phyloP scores from a whole-genome alignment of 2,113 vertebrate species.

The Cyrtonyx montezumae region DNA sequence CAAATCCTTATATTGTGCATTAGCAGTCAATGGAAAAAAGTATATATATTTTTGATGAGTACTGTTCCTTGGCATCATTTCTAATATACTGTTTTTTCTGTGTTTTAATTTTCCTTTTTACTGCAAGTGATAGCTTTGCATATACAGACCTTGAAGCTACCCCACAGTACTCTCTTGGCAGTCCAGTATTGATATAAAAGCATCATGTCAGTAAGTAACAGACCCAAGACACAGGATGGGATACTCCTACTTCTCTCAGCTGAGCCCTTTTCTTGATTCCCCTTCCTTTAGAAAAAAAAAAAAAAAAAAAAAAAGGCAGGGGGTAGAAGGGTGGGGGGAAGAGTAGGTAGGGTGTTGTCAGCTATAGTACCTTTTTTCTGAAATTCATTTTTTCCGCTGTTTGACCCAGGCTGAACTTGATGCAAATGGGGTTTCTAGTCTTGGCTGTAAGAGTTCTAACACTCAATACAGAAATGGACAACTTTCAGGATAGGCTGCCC shows the following conservation, averaged over 20 bases:
- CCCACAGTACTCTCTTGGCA: neutral
- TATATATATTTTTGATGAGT: neutral
- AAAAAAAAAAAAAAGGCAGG: neutral
- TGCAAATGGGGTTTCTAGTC: neutral
- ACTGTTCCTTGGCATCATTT: neutral
- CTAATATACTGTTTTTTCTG: fast-evolving
- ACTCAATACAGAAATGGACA: neutral
- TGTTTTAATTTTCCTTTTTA: neutral
- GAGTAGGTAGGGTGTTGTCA: neutral
- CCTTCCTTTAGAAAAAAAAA: neutral
- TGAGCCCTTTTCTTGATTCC: neutral
- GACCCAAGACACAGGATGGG: neutral
- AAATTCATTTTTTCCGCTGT: neutral
- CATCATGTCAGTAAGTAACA: neutral
- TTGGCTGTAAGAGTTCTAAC: neutral
- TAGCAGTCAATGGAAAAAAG: neutral
- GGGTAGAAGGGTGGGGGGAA: neutral
- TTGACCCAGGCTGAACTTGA: neutral
- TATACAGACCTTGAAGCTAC: neutral
- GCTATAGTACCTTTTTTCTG: neutral
- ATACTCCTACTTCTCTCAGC: neutral
- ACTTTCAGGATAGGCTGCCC: neutral
- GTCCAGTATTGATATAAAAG: neutral
- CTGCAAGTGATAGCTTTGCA: neutral
- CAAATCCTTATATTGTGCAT: neutral